Conservation (phyloP, 2,888 invertebrate species). For the Biston stratarius region DNA sequence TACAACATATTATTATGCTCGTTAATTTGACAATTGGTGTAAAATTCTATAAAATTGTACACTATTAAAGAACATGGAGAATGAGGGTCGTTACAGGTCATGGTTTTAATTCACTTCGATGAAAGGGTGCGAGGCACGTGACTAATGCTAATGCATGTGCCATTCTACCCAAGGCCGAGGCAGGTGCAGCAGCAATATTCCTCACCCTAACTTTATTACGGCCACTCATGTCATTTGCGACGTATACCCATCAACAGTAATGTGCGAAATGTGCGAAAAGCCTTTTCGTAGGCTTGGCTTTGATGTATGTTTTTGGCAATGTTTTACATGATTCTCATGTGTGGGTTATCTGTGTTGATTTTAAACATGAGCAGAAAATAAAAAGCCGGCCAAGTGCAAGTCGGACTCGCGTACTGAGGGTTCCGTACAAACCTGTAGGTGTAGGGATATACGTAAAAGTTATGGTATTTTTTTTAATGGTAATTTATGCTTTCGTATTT, state of each 20-base stretch:
- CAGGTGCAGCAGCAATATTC: conserved; percentile 48
- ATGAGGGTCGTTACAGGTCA: background rate
- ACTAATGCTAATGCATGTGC: conserved; percentile 58
- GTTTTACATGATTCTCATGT: background rate
- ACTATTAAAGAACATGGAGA: background rate
- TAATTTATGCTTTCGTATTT: too few relatives aligned
- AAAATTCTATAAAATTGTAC: background rate
- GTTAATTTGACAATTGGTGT: too few relatives aligned
- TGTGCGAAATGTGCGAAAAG: conserved; percentile 25
- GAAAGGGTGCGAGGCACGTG: conserved; percentile 50
- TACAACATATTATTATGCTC: too few relatives aligned
- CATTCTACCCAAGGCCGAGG: conserved; percentile 41
- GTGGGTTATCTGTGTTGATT: background rate
- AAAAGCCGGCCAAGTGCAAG: too few relatives aligned
- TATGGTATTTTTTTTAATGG: too few relatives aligned
- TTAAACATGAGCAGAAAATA: background rate
- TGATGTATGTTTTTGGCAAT: conserved; percentile 8
- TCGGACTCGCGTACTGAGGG: too few relatives aligned
- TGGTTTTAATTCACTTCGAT: conserved; percentile 43
- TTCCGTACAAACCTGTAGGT: too few relatives aligned
- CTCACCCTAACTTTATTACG: conserved; percentile 49
- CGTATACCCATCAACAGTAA: conserved; percentile 33
- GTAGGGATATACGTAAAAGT: too few relatives aligned
- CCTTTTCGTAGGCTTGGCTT: background rate
- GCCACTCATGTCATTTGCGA: conserved; percentile 36